Evolutionary conservation across 2,113 vertebrate species (phyloP).

Genomic region (Galbula dea): DNA sequence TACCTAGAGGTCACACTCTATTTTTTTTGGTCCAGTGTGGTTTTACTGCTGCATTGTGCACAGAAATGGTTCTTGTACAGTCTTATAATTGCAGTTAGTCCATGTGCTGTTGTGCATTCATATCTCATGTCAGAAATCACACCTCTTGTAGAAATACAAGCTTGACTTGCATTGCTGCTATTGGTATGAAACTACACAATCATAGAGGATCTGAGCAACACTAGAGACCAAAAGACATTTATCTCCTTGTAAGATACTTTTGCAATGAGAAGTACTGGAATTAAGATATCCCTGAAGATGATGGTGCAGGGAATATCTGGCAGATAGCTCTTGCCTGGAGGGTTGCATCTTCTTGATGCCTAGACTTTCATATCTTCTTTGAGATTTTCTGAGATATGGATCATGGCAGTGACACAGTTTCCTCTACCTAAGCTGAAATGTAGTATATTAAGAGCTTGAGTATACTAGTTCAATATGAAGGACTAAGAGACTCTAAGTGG

Average conservation of each 20-base stretch:
- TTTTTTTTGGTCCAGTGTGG: background rate
- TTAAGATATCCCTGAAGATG: background rate
- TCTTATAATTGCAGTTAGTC: background rate
- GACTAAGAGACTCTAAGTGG: background rate
- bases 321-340: background rate
- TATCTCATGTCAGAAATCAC: background rate
- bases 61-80: background rate
- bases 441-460: background rate
- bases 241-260: background rate
- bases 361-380: background rate
- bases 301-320: background rate
- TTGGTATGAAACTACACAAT: background rate
- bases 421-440: background rate
- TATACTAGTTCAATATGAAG: background rate
- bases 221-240: background rate
- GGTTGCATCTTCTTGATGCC: background rate
- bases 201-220: rapidly evolving
- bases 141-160: background rate
- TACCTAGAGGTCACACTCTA: background rate
- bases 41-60: background rate
- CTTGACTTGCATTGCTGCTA: background rate
- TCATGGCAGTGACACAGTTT: background rate
- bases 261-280: background rate
- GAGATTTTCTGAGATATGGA: background rate
- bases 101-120: background rate